A percentile compares a stretch with the other conserved stretches of the same genome.
Conservation (phyloP, 2,888 invertebrate genomes). For the Agrochola circellaris region DNA sequence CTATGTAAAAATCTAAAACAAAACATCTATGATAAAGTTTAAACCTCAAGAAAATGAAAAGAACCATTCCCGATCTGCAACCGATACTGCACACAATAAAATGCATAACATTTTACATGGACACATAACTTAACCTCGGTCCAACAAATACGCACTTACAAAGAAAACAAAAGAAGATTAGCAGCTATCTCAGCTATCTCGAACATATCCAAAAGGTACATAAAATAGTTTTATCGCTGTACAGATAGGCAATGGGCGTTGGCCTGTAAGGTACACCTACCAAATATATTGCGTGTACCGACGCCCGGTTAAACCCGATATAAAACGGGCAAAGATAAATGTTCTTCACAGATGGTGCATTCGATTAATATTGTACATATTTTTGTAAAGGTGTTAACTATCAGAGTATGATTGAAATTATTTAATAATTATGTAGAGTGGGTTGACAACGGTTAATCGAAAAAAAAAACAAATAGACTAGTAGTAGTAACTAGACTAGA, state of each 20-base stretch:
- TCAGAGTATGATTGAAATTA: not conserved
- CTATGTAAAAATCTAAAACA: not conserved
- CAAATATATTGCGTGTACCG: slow-evolving; percentile 80
- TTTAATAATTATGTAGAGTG: not conserved
- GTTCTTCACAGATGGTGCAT: slow-evolving; percentile 21
- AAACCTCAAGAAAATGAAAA: not conserved
- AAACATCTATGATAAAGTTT: not conserved
- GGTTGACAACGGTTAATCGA: not conserved
- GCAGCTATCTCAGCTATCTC: slow-evolving; percentile 50
- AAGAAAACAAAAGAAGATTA: slow-evolving; percentile 60
- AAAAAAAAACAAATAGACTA: not conserved
- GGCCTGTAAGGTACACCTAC: slow-evolving; percentile 76
- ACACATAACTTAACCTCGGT: slow-evolving; percentile 12
- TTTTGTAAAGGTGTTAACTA: not conserved
- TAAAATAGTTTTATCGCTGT: slow-evolving; percentile 75
- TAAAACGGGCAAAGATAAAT: slow-evolving; percentile 72
- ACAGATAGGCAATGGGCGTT: slow-evolving; percentile 73
- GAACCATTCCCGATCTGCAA: not conserved
- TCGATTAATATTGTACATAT: not conserved
- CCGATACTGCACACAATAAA: not conserved
- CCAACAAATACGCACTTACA: slow-evolving; percentile 36
- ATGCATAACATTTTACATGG: slow-evolving; percentile 27
- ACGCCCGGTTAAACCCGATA: slow-evolving; percentile 77
- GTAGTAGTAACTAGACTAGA: too few species aligned
- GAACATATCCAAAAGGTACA: slow-evolving; percentile 67